phyloP scores from a whole-genome alignment of 2,888 invertebrate species.

The Trissonchulus sp. region DNA sequence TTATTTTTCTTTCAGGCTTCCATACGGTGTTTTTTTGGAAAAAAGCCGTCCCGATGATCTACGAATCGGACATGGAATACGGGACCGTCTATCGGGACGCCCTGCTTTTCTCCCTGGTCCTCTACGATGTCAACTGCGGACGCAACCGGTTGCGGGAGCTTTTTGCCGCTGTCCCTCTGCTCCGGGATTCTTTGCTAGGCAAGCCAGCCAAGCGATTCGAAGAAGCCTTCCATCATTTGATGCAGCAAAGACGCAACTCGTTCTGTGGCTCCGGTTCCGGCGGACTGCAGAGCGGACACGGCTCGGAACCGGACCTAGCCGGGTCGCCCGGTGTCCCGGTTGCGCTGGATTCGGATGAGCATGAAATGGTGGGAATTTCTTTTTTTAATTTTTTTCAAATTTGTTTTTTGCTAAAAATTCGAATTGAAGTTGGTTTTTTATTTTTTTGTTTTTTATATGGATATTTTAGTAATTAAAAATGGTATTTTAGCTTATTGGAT shows the following conservation, averaged over 20 bases:
- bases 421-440: too few species aligned
- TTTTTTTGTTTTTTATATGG: too few species aligned
- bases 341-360: too few species aligned
- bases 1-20: constrained; percentile 30
- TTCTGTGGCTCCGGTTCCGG: neutral
- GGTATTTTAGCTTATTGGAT: too few species aligned
- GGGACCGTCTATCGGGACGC: constrained; percentile 49
- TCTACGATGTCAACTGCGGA: constrained; percentile 50
- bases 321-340: too few species aligned
- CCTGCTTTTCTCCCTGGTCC: constrained; percentile 46
- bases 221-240: constrained; percentile 41
- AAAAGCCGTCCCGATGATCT: constrained; percentile 43
- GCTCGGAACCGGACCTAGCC: neutral
- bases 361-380: too few species aligned
- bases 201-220: constrained; percentile 49
- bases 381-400: too few species aligned
- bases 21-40: constrained; percentile 43
- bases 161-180: constrained; percentile 50
- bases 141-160: constrained; percentile 47
- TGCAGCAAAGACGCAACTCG: constrained; percentile 10
- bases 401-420: too few species aligned
- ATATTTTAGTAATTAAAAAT: too few species aligned
- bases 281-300: neutral
- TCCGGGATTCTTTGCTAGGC: constrained; percentile 47
- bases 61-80: constrained; percentile 46